Percentiles rank a stretch among this genome's conserved stretches.
These are phyloP conservation scores for Sceliomorpha sp. DNA, from an alignment of 2,888 invertebrate species.

Conservation along the genomic window DNA sequence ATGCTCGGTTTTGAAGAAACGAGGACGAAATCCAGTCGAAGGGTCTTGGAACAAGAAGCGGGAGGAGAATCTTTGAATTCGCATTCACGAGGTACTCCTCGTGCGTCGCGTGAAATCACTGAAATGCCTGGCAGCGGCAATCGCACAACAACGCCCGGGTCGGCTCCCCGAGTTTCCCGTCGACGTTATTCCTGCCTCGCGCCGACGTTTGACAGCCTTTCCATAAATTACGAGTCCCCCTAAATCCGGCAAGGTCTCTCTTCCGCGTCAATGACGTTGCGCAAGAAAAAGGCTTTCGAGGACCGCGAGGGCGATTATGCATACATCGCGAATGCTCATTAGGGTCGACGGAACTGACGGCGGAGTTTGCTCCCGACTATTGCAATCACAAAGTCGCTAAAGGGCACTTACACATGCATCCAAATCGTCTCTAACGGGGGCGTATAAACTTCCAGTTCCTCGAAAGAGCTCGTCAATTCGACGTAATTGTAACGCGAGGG, in stretches of 20 bases:
- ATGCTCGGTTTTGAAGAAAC: too few relatives aligned
- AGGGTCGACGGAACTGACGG: constrained; percentile 29
- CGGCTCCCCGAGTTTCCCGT: constrained; percentile 24
- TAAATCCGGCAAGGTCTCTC: constrained; percentile 7
- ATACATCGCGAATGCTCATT: constrained; percentile 42
- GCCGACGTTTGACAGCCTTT: constrained; percentile 28
- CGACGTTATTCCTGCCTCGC: constrained; percentile 14
- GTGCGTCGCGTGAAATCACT: constrained; percentile 34
- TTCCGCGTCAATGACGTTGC: constrained; percentile 3
- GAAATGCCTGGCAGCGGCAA: constrained; percentile 34
- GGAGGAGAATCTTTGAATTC: background rate
- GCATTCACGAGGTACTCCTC: background rate
- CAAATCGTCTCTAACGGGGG: constrained; percentile 16
- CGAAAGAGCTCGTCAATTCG: constrained; percentile 29
- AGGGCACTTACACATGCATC: constrained; percentile 39
- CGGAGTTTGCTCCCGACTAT: constrained; percentile 21
- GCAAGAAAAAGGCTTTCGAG: constrained; percentile 44
- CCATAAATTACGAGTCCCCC: constrained; percentile 20
- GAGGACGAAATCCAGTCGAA: background rate
- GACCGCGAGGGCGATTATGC: constrained; percentile 45
- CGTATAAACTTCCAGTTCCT: constrained; percentile 23
- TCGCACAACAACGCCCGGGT: constrained; percentile 20
- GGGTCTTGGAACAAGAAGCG: background rate
- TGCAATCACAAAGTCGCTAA: constrained; percentile 29
- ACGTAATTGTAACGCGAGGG: constrained; percentile 37